A percentile compares a stretch with the other conserved stretches of the same genome.
These are phyloP conservation scores for Brachypalpus laphriformis DNA, from an alignment of 2,888 invertebrate genomes.

Conservation along the genomic window DNA sequence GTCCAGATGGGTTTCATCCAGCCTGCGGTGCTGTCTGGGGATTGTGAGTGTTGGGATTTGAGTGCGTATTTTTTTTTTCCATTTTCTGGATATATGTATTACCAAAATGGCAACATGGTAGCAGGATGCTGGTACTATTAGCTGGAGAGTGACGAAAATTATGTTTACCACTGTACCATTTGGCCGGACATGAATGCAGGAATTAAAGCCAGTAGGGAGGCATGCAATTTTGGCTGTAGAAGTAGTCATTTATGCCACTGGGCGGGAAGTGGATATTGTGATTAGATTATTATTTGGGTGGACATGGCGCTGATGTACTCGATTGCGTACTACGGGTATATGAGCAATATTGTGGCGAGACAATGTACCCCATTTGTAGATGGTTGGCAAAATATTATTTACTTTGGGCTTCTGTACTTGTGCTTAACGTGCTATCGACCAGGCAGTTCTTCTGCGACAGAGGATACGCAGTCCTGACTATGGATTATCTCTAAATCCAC, in stretches of 20 bases:
- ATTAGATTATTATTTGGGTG: conserved; percentile 51
- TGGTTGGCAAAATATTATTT: not conserved
- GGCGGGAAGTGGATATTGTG: conserved; percentile 1
- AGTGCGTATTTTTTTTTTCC: conserved; percentile 11
- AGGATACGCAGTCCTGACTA: no score
- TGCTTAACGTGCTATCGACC: conserved; percentile 1
- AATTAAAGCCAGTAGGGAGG: conserved; percentile 40
- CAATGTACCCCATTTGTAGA: conserved; percentile 13
- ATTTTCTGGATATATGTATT: conserved; percentile 48
- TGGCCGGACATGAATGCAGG: conserved; percentile 62
- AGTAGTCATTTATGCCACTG: not conserved
- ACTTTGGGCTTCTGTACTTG: not conserved
- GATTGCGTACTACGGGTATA: not conserved
- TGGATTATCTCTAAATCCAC: no score
- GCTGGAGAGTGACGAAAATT: conserved; percentile 54
- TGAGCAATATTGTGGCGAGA: conserved; percentile 32
- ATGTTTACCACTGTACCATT: conserved; percentile 70
- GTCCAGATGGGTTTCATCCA: conserved; percentile 59
- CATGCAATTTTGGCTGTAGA: conserved; percentile 31
- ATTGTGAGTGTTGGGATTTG: conserved; percentile 30
- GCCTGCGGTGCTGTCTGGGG: conserved; percentile 56
- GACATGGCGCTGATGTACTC: conserved; percentile 8
- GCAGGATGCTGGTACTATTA: conserved; percentile 8
- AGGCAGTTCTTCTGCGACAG: no score
- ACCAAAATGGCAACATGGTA: conserved; percentile 65